Evolutionary conservation across 1,140 invertebrate species (phyloP), one percentile per base, ranked within the genome.

Genomic region (Plectrocnemia conspersa): DNA sequence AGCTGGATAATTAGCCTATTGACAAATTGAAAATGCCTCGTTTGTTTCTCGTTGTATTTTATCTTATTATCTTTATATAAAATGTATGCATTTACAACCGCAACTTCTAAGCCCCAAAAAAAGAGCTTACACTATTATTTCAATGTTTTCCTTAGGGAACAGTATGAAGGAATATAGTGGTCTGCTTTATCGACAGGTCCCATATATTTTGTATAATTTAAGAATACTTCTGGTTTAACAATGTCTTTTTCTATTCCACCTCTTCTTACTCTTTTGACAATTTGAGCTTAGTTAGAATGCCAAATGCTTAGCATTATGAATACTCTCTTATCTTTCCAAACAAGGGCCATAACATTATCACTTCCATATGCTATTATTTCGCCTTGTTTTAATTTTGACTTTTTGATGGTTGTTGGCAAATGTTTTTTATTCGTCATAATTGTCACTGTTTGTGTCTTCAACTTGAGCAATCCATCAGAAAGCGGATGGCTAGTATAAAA

Each of bases 161-260:
- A 64, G 47, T 66, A 67, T n/a, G 62, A 55, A 16, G 58, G 53
- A 32, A 56, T 32, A 59, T 63, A 64, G 41, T 65, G 63, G 40
- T 70, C 67, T 18, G 33, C n/a, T 21, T 49, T 46, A 59, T 63
- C 64, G 29, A 67, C 64, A 46, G 56, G n/a, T n/a, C 65, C 48
- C 65, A 66, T 68, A 61, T 55, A 46, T 60, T 59, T 53, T 2
- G 23, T 64, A 27, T 63, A 67, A 56, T 65, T 58, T 45, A 64
- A 10, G 16, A 64, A 38, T 16, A 62, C 46, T 45, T 57, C 50
- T 16, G 66, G 63, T 42, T 66, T 47, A 36, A 3, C 11, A 41
- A 18, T 15, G 7, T 36, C 33, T 6, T 6, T 16, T 36, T 36
- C n/a, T 4, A 6, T 36, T 36, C 33, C 33, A 13, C 16, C 11